Percentiles rank a stretch among this genome's conserved stretches.
Evolutionary conservation across 2,888 invertebrate genomes (phyloP).

Genomic region (Nymphalis c-album): DNA sequence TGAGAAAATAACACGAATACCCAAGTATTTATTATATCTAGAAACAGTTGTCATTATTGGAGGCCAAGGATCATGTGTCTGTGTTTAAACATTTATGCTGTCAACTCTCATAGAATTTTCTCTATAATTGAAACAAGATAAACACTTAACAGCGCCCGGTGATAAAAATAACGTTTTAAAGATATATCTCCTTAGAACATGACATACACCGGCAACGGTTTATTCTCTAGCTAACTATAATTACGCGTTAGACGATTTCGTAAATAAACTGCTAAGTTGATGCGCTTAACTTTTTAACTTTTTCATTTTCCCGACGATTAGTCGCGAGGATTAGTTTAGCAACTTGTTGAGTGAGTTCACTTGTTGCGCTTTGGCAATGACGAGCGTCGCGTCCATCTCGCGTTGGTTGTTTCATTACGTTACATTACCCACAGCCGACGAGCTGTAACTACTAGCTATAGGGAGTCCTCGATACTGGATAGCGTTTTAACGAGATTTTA

Average conservation of each 20-base stretch:
- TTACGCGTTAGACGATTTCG: constrained; percentile 2
- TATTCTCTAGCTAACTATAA: constrained; percentile 12
- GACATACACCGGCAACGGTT: constrained; percentile 15
- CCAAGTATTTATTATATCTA: constrained; percentile 27
- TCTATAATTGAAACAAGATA: constrained; percentile 22
- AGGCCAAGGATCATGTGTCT: constrained; percentile 21
- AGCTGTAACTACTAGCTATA: constrained; percentile 45
- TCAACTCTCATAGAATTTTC: constrained; percentile 29
- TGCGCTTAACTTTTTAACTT: constrained; percentile 25
- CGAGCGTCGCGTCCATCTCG: constrained; percentile 44
- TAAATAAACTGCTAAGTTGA: constrained; percentile 22
- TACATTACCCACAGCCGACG: constrained; percentile 48
- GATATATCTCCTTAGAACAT: constrained; percentile 9
- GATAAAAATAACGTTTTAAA: constrained; percentile 6
- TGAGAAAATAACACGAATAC: constrained; percentile 19
- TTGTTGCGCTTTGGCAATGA: constrained; percentile 59
- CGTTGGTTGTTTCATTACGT: constrained; percentile 50
- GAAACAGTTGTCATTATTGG: constrained; percentile 14
- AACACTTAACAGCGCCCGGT: constrained; percentile 8
- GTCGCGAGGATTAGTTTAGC: constrained; percentile 37
- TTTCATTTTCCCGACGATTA: constrained; percentile 30
- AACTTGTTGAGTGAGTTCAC: constrained; percentile 53
- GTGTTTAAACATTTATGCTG: constrained; percentile 36
- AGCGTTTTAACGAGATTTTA: constrained; percentile 72
- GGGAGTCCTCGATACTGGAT: constrained; percentile 51